Conservation (phyloP, 2,113 vertebrate species). For the Microtus ochrogaster region DNA sequence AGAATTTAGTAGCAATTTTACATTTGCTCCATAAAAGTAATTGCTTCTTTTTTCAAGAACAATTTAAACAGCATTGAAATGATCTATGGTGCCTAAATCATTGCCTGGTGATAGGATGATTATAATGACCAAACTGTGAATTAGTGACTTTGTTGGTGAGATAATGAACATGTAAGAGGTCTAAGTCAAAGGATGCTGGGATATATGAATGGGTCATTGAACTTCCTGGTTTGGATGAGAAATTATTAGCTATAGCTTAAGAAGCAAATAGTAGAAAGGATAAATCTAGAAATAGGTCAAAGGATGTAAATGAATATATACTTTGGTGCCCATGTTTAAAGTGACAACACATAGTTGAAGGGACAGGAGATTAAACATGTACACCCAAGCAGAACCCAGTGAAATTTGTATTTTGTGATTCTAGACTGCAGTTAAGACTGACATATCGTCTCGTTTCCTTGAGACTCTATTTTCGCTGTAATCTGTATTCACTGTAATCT, state of each 20-base stretch:
- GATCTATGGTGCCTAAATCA: neutral
- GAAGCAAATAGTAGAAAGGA: neutral
- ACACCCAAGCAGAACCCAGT: neutral
- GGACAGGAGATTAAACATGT: neutral
- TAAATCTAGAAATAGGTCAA: neutral
- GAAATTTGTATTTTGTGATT: neutral
- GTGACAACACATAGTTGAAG: neutral
- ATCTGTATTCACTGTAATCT: accelerated
- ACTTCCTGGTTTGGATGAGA: neutral
- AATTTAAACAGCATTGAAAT: slow-evolving; percentile 32
- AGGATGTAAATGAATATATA: neutral
- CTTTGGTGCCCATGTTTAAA: neutral
- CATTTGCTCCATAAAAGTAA: slow-evolving; percentile 51
- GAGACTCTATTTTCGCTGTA: neutral
- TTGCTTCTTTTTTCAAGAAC: slow-evolving; percentile 22
- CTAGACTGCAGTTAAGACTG: neutral
- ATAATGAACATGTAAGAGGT: neutral
- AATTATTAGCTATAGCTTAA: neutral
- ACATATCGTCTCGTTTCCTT: neutral
- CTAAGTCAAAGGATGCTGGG: neutral
- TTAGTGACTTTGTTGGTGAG: neutral
- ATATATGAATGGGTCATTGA: neutral
- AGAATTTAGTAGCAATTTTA: slow-evolving; percentile 1
- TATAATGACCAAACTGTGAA: neutral
- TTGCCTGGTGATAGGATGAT: neutral